Evolutionary conservation across 2,113 vertebrate genomes (phyloP), one percentile per base, ranked within the genome.

Genomic region (Orcinus orca): DNA sequence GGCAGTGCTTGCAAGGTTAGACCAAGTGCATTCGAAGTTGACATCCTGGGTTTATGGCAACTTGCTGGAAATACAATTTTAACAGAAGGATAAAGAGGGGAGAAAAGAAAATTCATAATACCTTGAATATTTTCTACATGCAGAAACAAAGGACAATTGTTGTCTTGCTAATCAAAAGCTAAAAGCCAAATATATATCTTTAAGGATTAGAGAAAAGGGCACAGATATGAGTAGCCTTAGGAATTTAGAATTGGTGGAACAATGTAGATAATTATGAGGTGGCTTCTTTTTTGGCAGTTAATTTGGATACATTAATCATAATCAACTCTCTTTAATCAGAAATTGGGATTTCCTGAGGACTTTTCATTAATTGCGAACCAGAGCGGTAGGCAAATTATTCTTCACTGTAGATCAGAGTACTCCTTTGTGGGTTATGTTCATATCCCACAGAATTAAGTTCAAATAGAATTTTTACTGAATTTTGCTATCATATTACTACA

Each of bases 311-410:
- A 96, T 96, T 97, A 98, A 96, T 98, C 96, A 95, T 94, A 97
- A 98, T 97, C 97, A 97, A 92, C 79, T 95, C 96, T 92, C 95
- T 96, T 97, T 97, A 97, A 97, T 97, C 97, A 97, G 97, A 97
- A 97, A 93, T 96, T 90, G 83, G 95, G 96, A 95, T 97, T 98
- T 97, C 97, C 97, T 95, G 97, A 97, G 95, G 96, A 96, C 73
- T 96, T 97, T 96, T 90, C 95, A 96, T 96, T 97, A 98, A 97
- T 92, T 97, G 82, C 63, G 70, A 96, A 95, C 82, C 74, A 87
- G 92, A 95, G 90, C 29, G 2, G 93, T 76, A 87, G 93, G 74
- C 79, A 96, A 97, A 96, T 96, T 87, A 93, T 96, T 96, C 97
- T 84, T 76, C 65, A 81, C 62, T 93, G 11, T 93, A 95, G 77